Percentiles rank a stretch among this genome's conserved stretches.
Evolutionary conservation across 2,797 vertebrate genomes (phyloP).

Genomic region (Pachyuromys duprasi): DNA sequence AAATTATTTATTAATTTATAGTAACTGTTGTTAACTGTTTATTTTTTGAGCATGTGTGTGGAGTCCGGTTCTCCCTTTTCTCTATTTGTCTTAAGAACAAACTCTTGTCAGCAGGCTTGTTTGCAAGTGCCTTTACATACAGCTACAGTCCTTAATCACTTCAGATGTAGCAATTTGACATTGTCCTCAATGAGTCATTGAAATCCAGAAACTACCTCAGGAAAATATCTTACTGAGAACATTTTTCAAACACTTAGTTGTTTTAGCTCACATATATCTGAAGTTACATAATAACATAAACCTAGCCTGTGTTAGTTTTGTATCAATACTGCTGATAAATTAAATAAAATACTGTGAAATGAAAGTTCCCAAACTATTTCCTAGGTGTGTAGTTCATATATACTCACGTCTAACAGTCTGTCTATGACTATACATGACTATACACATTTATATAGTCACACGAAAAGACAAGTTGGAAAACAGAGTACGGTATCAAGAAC

Average conservation of each 20-base stretch:
- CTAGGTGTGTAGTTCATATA: not conserved
- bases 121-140: accelerated
- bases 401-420: not conserved
- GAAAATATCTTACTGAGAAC: slow-evolving; percentile 42
- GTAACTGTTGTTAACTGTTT: too few species aligned
- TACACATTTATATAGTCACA: not conserved
- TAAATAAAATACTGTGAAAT: slow-evolving; percentile 9
- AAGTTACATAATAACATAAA: slow-evolving; percentile 34
- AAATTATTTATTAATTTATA: too few species aligned
- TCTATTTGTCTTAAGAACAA: not conserved
- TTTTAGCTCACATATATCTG: slow-evolving; percentile 32
- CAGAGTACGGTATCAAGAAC: not conserved
- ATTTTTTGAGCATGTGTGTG: too few species aligned
- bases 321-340: slow-evolving; percentile 29
- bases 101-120: not conserved
- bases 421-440: not conserved
- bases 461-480: not conserved
- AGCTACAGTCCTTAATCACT: not conserved
- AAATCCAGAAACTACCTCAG: slow-evolving; percentile 51
- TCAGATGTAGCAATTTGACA: slow-evolving; percentile 46
- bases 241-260: slow-evolving; percentile 50
- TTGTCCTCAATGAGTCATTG: slow-evolving; percentile 52
- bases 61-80: not conserved
- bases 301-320: not conserved
- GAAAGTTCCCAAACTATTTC: slow-evolving; percentile 37